Conservation (phyloP, 2,797 vertebrate species). For the Smutsia gigantea region DNA sequence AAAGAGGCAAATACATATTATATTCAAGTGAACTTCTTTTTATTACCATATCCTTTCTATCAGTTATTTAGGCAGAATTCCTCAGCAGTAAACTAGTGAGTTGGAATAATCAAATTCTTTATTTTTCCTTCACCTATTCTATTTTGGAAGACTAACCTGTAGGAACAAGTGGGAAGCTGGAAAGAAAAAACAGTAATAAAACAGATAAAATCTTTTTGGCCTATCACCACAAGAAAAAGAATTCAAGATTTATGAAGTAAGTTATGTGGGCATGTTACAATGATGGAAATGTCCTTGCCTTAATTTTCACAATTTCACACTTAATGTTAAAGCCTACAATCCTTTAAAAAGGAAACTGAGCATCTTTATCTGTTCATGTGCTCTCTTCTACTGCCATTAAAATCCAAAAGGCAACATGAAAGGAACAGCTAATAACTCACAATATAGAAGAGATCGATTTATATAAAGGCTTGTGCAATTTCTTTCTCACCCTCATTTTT, state of each 20-base stretch:
- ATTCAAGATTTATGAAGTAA: conserved; percentile 40
- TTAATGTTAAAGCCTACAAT: neutral
- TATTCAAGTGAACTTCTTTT: neutral
- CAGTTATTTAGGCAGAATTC: neutral
- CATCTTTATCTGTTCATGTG: neutral
- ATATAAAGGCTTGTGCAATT: neutral
- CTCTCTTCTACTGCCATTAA: neutral
- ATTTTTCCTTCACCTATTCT: neutral
- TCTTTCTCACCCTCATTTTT: neutral
- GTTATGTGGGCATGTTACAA: neutral
- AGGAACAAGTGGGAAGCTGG: neutral
- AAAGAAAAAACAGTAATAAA: neutral
- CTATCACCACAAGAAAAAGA: neutral
- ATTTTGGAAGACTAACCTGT: conserved; percentile 12
- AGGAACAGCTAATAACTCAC: neutral
- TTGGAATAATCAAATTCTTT: neutral
- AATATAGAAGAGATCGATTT: neutral
- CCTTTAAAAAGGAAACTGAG: conserved; percentile 1
- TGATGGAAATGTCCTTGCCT: neutral
- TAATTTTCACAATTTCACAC: conserved; percentile 47
- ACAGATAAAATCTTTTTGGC: neutral
- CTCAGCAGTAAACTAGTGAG: neutral
- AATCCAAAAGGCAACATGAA: neutral
- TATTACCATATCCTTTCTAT: neutral
- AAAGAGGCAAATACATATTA: neutral